A percentile compares a stretch with the other conserved stretches of the same genome.
These are phyloP conservation scores for Petrocephalus zakoni DNA, from an alignment of 2,113 vertebrate genomes.

Conservation along the genomic window DNA sequence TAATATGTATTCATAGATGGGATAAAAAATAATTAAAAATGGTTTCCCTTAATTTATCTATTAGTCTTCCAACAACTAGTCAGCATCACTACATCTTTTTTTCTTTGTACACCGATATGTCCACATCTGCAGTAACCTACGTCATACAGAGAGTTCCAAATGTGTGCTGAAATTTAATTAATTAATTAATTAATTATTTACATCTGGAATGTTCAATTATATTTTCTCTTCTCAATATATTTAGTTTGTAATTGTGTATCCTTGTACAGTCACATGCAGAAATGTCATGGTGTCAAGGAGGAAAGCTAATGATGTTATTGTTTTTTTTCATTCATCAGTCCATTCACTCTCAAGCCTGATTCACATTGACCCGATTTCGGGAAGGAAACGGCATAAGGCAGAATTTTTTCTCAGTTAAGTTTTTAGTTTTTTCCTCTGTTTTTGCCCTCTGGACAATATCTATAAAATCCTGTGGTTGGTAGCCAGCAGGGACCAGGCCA, in stretches of 20 bases:
- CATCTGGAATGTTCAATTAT: neutral
- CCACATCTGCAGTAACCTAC: neutral
- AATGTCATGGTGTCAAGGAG: neutral
- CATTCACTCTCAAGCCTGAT: neutral
- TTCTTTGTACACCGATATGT: neutral
- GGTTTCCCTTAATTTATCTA: neutral
- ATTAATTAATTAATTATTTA: too few species aligned
- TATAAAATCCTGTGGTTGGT: neutral
- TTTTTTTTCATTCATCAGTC: neutral
- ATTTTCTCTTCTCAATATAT: neutral
- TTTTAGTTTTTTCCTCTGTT: neutral
- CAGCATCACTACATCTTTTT: neutral
- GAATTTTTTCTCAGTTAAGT: neutral
- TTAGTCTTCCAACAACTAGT: neutral
- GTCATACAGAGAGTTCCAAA: neutral
- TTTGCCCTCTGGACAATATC: neutral
- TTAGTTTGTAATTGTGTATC: neutral
- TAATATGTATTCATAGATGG: too few species aligned
- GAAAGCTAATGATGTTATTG: neutral
- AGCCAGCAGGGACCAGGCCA: neutral
- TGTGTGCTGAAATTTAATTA: too few species aligned
- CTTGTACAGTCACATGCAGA: neutral
- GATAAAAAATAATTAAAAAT: neutral
- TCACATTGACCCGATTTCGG: neutral
- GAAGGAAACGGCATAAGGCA: neutral